These are phyloP conservation scores for Chrysomela aeneicollis DNA, from an alignment of 2,888 invertebrate genomes.

Conservation along the genomic window DNA sequence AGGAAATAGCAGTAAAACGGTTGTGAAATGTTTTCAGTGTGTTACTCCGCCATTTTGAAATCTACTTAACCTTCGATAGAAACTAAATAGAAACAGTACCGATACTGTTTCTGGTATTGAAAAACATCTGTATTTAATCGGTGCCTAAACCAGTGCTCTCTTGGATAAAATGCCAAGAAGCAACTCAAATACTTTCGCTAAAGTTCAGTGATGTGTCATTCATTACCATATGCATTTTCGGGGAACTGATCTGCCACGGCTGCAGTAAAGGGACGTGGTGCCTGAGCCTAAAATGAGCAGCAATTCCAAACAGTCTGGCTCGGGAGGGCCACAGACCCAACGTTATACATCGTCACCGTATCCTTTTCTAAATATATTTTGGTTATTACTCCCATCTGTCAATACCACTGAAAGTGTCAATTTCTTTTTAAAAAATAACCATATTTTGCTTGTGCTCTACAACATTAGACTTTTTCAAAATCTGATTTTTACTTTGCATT, in stretches of 20 bases:
- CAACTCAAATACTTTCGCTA: slow-evolving; percentile 45
- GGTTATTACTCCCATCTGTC: slow-evolving; percentile 58
- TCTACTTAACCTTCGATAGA: slow-evolving; percentile 62
- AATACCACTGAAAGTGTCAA: slow-evolving; percentile 50
- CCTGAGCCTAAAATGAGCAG: slow-evolving; percentile 71
- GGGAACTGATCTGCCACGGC: slow-evolving; percentile 65
- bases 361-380: slow-evolving; percentile 63
- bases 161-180: slow-evolving; percentile 48
- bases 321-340: slow-evolving; percentile 67
- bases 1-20: slow-evolving; percentile 37
- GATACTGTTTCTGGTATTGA: slow-evolving; percentile 49
- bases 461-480: too few relatives aligned
- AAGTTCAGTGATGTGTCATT: slow-evolving; percentile 56
- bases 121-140: slow-evolving; percentile 49
- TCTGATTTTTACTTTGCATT: too few relatives aligned
- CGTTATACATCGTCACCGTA: slow-evolving; percentile 66
- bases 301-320: slow-evolving; percentile 72
- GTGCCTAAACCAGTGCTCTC: slow-evolving; percentile 44
- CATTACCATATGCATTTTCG: slow-evolving; percentile 60
- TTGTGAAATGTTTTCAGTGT: slow-evolving; percentile 60
- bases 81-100: slow-evolving; percentile 56
- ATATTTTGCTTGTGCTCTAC: neutral
- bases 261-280: slow-evolving; percentile 67
- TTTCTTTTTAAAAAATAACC: slow-evolving; percentile 29
- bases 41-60: slow-evolving; percentile 62